Evolutionary conservation across 2,888 invertebrate genomes (phyloP), one percentile per base, ranked within the genome.

Genomic region (Nemoura dubitans): DNA sequence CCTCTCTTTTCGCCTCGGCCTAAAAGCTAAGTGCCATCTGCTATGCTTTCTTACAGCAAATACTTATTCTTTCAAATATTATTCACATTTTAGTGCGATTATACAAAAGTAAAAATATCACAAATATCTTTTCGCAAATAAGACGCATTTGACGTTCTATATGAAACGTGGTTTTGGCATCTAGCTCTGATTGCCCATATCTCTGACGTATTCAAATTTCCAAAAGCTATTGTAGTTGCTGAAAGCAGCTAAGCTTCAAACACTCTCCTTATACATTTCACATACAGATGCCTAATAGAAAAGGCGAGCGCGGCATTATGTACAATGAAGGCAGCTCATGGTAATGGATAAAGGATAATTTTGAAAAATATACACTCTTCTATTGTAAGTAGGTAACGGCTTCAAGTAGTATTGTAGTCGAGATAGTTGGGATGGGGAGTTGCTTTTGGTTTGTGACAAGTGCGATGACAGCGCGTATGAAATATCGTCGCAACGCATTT

Each of bases 11-110:
- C 59, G 21, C 76, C 43, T n/a, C 84, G 59, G 84, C 84, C 84
- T 84, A 84, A 84, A 84, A 84, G 84, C 84, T 84, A 84, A 84
- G 84, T 84, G 84, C 84, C 84, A 83, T 59, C 59, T 84, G 84
- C 84, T 81, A 81, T 84, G 84, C 84, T 84, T 84, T 81, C 30
- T 84, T 59, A 59, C 59, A 76, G 84, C 84, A 84, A 84, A 84
- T 84, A 84, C 84, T 84, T 84, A 84, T 84, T 84, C 84, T 84
- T 84, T 84, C 84, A 84, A 84, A 84, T 84, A 84, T 84, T 84
- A 84, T 59, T 59, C 59, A 84, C 84, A 84, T 59, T 59, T 84
- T 84, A 84, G 59, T 84, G 76, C 84, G 84, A 84, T 84, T 84
- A 84, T 29, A 81, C 59, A 76, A 83, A 42, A 42, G 83, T 42